A percentile compares a stretch with the other conserved stretches of the same genome.
These are phyloP conservation scores for Ophioninae sp. DNA, from an alignment of 2,888 invertebrate genomes.

Conservation along the genomic window DNA sequence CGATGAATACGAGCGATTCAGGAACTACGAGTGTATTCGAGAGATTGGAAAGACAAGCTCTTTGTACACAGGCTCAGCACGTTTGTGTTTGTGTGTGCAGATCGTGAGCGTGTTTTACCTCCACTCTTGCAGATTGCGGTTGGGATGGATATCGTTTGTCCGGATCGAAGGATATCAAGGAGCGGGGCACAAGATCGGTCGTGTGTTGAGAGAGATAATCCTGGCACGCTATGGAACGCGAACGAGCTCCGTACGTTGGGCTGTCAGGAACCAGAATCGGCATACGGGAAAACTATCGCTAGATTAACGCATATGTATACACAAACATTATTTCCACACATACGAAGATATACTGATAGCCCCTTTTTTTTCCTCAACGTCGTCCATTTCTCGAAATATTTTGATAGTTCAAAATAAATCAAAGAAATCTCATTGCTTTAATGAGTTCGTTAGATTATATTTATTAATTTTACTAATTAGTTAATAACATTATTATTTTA, in stretches of 20 bases:
- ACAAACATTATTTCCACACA: too few species aligned
- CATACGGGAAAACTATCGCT: background rate
- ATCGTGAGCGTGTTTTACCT: conserved; percentile 45
- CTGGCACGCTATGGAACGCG: conserved; percentile 39
- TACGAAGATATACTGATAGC: too few species aligned
- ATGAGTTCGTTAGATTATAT: too few species aligned
- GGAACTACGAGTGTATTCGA: conserved; percentile 8
- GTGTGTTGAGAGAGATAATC: conserved; percentile 20
- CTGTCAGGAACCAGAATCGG: conserved; percentile 4
- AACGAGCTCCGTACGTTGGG: conserved; percentile 38
- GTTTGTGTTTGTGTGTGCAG: conserved; percentile 29
- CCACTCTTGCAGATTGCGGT: conserved; percentile 37
- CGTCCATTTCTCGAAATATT: too few species aligned
- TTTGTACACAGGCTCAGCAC: background rate
- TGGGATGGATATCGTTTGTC: conserved; percentile 54
- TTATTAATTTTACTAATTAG: too few species aligned
- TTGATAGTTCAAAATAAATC: too few species aligned
- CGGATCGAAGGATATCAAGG: conserved; percentile 46
- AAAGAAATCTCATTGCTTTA: too few species aligned
- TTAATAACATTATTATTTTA: too few species aligned
- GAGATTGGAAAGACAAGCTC: conserved; percentile 29
- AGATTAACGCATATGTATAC: background rate
- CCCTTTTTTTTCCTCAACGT: too few species aligned
- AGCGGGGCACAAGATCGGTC: conserved; percentile 34
- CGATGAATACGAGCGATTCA: conserved; percentile 36